phyloP scores from a whole-genome alignment of 1,140 invertebrate genomes.

The Metaphire vulgaris region DNA sequence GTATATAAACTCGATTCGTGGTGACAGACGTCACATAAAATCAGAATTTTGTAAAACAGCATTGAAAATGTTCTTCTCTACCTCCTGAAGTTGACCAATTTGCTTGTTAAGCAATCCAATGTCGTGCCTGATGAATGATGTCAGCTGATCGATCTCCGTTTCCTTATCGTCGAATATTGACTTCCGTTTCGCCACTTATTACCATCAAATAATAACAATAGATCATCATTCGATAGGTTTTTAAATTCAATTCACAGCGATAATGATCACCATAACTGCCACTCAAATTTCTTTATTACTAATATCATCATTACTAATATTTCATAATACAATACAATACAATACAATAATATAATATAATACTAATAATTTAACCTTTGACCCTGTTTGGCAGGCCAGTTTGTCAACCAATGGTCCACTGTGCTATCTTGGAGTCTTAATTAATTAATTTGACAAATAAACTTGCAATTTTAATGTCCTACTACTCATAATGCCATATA shows the following conservation, averaged over 20 bases:
- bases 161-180: constrained; percentile 90
- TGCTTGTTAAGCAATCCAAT: constrained; percentile 89
- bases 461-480: too few species aligned
- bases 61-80: too few species aligned
- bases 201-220: neutral
- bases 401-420: too few species aligned
- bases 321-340: too few species aligned
- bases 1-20: neutral
- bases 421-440: too few species aligned
- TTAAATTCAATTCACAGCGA: neutral
- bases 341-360: too few species aligned
- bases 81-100: constrained; percentile 65
- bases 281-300: neutral
- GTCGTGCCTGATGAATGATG: constrained; percentile 95
- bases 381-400: too few species aligned
- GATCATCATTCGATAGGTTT: neutral
- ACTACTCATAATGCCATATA: too few species aligned
- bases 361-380: too few species aligned
- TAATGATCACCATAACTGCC: neutral
- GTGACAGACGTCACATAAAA: too few species aligned
- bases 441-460: too few species aligned
- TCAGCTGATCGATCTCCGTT: constrained; percentile 92
- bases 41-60: too few species aligned
- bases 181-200: constrained; percentile 86
- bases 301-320: neutral